Base-by-base conservation (phyloP, 2,113 vertebrate species). In the Nyctereutes procyonoides region DNA sequence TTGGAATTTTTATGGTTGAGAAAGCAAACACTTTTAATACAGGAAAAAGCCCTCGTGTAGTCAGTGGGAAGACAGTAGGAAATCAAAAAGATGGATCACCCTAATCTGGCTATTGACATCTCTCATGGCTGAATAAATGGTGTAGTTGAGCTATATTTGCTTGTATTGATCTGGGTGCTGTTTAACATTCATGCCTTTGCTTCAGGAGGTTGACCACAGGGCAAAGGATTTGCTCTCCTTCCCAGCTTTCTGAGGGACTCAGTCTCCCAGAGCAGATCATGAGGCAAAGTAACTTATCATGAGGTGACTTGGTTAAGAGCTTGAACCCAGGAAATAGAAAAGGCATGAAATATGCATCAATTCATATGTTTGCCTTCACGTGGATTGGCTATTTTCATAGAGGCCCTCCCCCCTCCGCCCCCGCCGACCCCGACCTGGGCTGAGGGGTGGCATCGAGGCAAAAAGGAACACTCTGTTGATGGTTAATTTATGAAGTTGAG, bases 101-200 rank as follows among this genome's bases (percentile, higher is more conserved):
- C 99, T 99, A 99, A 99, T 99, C 99, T 99, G 99, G 99, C 99
- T 99, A 99, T 99, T 99, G 99, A 99, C 99, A 99, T 99, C 99
- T 99, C 99, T 99, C 99, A 99, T 99, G 99, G 99, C 99, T 99
- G 99, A 99, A 99, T 99, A 99, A 99, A 99, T 99, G 99, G 99
- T 98, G 99, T 99, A 99, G 99, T 99, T 99, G 99, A 99, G 99
- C 99, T 99, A 99, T 99, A 99, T 99, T 99, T 99, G 99, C 99
- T 99, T 99, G 99, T 99, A 99, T 99, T 98, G 99, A 99, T 99
- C 98, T 98, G 93, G 77, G 92, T 98, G 98, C 99, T 99, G 99
- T 98, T 99, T 99, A 99, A 99, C 99, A 99, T 99, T 99, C 99
- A 99, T 99, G 98, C 98, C 98, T 99, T 98, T 97, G 97, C 99